These are phyloP conservation scores for Otocyon megalotis DNA, from an alignment of 2,113 vertebrate species.

Conservation along the genomic window DNA sequence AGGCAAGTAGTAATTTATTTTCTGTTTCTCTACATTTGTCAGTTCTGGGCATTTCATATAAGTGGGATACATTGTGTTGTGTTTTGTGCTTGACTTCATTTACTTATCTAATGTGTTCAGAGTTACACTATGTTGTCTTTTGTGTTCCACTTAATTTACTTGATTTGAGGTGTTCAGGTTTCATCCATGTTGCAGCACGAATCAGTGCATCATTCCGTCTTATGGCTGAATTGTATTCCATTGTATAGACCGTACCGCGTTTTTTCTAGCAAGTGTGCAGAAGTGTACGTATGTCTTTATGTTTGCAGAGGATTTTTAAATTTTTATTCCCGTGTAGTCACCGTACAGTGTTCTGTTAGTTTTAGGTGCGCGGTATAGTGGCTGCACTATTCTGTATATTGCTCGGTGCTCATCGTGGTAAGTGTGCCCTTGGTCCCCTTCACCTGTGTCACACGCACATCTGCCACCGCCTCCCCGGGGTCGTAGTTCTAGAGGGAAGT, in stretches of 20 bases:
- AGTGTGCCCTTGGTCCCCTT: neutral
- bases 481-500: neutral
- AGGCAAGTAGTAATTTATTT: neutral
- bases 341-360: neutral
- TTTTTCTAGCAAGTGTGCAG: neutral
- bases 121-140: neutral
- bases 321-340: neutral
- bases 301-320: neutral
- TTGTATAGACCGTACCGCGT: neutral
- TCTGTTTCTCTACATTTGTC: neutral
- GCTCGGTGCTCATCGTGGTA: neutral
- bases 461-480: too few species aligned
- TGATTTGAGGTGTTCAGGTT: neutral
- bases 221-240: neutral
- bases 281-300: neutral
- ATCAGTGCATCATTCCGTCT: neutral
- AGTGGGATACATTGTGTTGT: neutral
- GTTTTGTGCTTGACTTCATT: neutral
- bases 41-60: neutral
- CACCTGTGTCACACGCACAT: neutral
- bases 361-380: neutral
- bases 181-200: neutral
- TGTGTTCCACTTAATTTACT: neutral
- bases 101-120: neutral
- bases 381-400: neutral